Evolutionary conservation across 2,888 invertebrate species (phyloP).

Genomic region (Torymus aiolomorphi): DNA sequence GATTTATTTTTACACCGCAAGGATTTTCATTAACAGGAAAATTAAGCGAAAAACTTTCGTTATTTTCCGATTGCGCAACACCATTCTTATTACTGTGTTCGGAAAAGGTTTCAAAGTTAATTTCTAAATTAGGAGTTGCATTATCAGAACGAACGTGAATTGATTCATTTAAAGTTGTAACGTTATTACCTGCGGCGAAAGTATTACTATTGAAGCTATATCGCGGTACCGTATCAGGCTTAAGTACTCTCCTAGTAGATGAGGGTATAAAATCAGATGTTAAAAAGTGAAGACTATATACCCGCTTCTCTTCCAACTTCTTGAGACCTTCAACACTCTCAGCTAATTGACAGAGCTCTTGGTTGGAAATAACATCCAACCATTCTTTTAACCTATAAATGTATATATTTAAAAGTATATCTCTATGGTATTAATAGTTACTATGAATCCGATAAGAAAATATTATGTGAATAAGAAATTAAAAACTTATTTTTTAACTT

Average conservation of each 20-base stretch:
- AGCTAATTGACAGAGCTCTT: neutral
- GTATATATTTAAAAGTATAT: too few species aligned
- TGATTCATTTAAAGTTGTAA: neutral
- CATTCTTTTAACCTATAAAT: neutral
- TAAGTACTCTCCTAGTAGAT: neutral
- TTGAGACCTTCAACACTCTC: neutral
- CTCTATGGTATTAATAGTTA: too few species aligned
- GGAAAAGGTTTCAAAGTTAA: neutral
- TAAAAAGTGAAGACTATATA: conserved; percentile 11
- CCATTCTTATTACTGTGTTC: too few species aligned
- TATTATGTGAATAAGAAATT: too few species aligned
- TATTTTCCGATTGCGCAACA: too few species aligned
- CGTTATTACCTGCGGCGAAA: neutral
- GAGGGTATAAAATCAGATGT: neutral
- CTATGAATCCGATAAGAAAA: too few species aligned
- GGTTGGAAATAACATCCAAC: neutral
- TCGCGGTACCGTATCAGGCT: neutral
- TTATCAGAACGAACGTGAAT: neutral
- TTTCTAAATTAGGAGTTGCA: neutral
- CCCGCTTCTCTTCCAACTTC: neutral
- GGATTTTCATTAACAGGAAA: too few species aligned
- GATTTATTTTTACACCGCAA: too few species aligned
- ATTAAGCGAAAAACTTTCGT: too few species aligned
- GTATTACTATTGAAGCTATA: neutral
- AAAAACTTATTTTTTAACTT: too few species aligned